Conservation (phyloP, 1,140 invertebrate species). For the Pantala flavescens region DNA sequence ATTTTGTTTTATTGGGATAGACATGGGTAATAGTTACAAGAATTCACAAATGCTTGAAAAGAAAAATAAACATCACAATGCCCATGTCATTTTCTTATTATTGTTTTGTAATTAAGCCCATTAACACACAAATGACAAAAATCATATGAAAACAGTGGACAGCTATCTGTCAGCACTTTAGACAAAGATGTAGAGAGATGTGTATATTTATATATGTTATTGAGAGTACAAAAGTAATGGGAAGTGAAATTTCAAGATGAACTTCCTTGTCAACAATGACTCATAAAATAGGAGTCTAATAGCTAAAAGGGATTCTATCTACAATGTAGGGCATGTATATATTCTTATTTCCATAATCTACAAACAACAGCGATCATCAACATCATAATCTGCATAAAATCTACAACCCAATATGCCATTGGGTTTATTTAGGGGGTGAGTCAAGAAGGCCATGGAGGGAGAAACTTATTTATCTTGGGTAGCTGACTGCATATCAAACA, state of each 20-base stretch:
- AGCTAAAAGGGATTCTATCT: slow-evolving; percentile 5
- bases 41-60: slow-evolving; percentile 1
- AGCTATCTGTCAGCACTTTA: slow-evolving; percentile 9
- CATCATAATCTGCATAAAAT: slow-evolving; percentile 10
- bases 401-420: not conserved
- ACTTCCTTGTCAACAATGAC: slow-evolving; percentile 9
- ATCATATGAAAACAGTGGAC: slow-evolving; percentile 9
- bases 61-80: slow-evolving; percentile 8
- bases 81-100: not conserved
- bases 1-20: slow-evolving; percentile 10
- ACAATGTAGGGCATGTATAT: slow-evolving; percentile 9
- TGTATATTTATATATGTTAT: slow-evolving; percentile 5
- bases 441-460: not conserved
- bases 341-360: slow-evolving; percentile 1
- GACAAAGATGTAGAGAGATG: slow-evolving; percentile 9
- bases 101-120: slow-evolving; percentile 2
- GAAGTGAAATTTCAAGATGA: slow-evolving; percentile 10
- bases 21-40: slow-evolving; percentile 9
- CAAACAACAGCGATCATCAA: slow-evolving; percentile 9
- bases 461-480: not conserved
- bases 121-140: slow-evolving; percentile 10
- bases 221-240: slow-evolving; percentile 9
- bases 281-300: slow-evolving; percentile 10
- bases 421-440: not conserved
- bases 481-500: not conserved